Evolutionary conservation across 2,113 vertebrate genomes (phyloP).

Genomic region (Leptocoma aspasia): DNA sequence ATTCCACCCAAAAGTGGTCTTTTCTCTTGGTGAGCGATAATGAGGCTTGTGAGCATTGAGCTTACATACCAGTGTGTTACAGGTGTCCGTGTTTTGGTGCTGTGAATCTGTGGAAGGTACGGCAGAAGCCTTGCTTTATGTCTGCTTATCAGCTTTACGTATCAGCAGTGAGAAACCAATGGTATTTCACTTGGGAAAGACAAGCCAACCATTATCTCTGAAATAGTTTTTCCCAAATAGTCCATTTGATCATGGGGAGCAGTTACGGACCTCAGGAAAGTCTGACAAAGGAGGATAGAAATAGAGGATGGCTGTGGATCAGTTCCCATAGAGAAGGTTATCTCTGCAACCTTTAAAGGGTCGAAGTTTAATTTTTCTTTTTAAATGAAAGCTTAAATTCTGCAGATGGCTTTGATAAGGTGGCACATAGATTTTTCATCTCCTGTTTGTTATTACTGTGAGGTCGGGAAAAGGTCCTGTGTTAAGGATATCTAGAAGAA

Average conservation of each 20-base stretch:
- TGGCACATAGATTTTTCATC: conserved; percentile 43
- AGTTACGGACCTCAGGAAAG: neutral
- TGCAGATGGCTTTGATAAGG: conserved; percentile 61
- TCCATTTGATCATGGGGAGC: neutral
- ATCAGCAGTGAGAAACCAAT: neutral
- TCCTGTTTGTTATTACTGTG: conserved; percentile 62
- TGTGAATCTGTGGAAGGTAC: neutral
- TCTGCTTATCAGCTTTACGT: neutral
- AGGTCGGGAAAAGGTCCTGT: neutral
- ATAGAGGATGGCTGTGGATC: neutral
- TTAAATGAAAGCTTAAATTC: conserved; percentile 59
- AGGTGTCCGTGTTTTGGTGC: neutral
- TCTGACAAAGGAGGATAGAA: neutral
- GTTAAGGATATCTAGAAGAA: neutral
- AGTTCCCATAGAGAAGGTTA: conserved; percentile 43
- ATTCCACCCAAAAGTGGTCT: neutral
- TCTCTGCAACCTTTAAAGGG: conserved; percentile 55
- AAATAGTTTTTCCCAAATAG: neutral
- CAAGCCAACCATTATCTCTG: neutral
- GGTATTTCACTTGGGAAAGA: neutral
- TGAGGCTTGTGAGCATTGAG: neutral
- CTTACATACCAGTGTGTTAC: fast-evolving
- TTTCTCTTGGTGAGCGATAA: neutral
- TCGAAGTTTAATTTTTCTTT: conserved; percentile 54
- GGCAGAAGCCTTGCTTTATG: neutral